Evolutionary conservation across 2,888 invertebrate genomes (phyloP), one percentile per base, ranked within the genome.

Genomic region (Strigamia maritima): DNA sequence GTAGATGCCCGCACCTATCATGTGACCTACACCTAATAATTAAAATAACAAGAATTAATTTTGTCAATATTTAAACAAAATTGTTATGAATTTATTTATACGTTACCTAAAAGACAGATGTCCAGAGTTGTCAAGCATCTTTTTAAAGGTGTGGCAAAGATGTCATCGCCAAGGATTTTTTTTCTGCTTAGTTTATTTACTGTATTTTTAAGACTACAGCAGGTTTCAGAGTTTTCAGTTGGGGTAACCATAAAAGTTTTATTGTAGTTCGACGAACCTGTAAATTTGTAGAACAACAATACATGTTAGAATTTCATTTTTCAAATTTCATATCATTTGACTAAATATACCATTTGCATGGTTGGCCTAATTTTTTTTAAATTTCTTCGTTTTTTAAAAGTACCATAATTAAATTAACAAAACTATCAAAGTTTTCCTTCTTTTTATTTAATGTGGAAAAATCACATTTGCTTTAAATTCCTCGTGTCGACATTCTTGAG

Each of bases 1-100:
- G 86, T 97, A 97, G 81, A 97, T 95, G 12, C 97, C 97, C 75
- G 96, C 95, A 16, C 97, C 97, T 2, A 97, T 93, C 94, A 97
- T 97, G 86, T 95, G 94, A 0, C 97, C 97, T 76, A 97, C 91
- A 80, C 96, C 95, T 94, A 83, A 0, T 82, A 28, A 70, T n/a
- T 24, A 28, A 70, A 28, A 70, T n/a, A n/a, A n/a, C n/a, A 49
- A 49, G 14, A 16, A 49, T 14, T 49, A 14, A 6, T 49, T 49
- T 49, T 12, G 16, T 49, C 14, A 10, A 19, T 19, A 31, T 22
- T 31, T 28, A 14, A 26, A 24, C 2, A 70, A 70, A 65, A 65
- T 26, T 14, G 22, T 19, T 65, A 2, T n/a, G 16, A 8, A 75
- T 35, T 26, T 24, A 75, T 35, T 26, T 24, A 75, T 22, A n/a